A percentile compares a stretch with the other conserved stretches of the same genome.
Conservation (phyloP, 2,113 vertebrate genomes). For the Brienomyrus brachyistius region DNA sequence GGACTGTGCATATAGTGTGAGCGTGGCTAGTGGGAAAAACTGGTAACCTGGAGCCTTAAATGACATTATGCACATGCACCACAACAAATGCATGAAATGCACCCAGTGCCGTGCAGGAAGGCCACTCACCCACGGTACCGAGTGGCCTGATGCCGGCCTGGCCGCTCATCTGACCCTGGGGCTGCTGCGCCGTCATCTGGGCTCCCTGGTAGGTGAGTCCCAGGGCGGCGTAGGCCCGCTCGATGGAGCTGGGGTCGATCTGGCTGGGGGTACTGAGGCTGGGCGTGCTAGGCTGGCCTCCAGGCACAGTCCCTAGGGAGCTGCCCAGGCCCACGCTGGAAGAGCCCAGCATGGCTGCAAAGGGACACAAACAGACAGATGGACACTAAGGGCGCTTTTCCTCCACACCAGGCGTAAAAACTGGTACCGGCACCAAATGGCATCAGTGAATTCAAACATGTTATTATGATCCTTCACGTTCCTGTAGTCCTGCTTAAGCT, state of each 20-base stretch:
- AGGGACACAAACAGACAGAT: slow-evolving; percentile 9
- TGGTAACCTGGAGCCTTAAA: background rate
- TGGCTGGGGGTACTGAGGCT: slow-evolving; percentile 83
- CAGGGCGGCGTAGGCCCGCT: slow-evolving; percentile 90
- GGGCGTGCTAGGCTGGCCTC: slow-evolving; percentile 74
- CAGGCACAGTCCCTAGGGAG: slow-evolving; percentile 68
- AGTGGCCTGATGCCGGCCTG: slow-evolving; percentile 77
- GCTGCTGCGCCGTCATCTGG: slow-evolving; percentile 74
- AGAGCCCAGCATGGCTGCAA: slow-evolving; percentile 76
- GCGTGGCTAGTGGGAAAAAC: background rate
- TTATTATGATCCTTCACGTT: too few species aligned
- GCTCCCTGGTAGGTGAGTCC: slow-evolving; percentile 93
- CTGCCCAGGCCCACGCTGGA: slow-evolving; percentile 73
- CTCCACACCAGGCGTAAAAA: too few species aligned
- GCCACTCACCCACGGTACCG: slow-evolving; percentile 66
- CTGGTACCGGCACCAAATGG: too few species aligned
- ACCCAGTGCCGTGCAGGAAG: background rate
- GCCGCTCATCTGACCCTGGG: slow-evolving; percentile 65
- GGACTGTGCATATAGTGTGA: too few species aligned
- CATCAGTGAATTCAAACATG: too few species aligned
- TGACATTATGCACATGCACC: background rate
- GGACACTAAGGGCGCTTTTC: background rate
- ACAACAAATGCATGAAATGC: background rate
- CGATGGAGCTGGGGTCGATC: slow-evolving; percentile 96
- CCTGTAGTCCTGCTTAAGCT: too few species aligned